Evolutionary conservation across 2,797 vertebrate genomes (phyloP).

Genomic region (Tokudaia tokunoshimensis): DNA sequence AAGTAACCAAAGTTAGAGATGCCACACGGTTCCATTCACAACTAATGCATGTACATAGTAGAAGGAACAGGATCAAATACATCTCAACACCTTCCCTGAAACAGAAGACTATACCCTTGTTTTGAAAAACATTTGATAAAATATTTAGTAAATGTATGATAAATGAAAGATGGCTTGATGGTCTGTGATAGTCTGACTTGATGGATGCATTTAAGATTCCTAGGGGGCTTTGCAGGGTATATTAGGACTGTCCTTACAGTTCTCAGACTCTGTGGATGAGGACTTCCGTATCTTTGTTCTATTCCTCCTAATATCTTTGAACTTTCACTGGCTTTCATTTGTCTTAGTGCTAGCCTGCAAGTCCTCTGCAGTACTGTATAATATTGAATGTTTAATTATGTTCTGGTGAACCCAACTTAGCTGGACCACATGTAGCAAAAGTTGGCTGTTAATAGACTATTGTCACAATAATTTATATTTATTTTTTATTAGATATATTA

Average conservation of each 20-base stretch:
- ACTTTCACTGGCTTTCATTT: background rate
- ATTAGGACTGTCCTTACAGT: background rate
- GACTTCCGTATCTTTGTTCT: background rate
- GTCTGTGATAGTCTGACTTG: background rate
- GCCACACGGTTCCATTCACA: background rate
- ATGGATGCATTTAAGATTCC: background rate
- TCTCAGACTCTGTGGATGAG: background rate
- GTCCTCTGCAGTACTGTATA: background rate
- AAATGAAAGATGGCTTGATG: background rate
- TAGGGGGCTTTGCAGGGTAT: background rate
- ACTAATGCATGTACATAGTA: background rate
- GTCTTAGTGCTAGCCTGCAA: background rate
- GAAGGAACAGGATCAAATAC: background rate
- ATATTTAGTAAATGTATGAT: background rate
- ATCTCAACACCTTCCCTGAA: background rate
- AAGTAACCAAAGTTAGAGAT: background rate
- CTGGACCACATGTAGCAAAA: background rate
- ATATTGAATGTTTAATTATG: background rate
- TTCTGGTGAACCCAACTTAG: background rate
- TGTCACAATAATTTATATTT: slow-evolving; percentile 19
- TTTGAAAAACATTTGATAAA: background rate
- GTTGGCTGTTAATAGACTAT: background rate
- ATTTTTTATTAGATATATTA: too few species aligned
- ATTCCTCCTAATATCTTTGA: background rate
- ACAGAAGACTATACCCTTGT: background rate